These are phyloP conservation scores for Platichthys flesus DNA, from an alignment of 2,113 vertebrate species.

Conservation along the genomic window DNA sequence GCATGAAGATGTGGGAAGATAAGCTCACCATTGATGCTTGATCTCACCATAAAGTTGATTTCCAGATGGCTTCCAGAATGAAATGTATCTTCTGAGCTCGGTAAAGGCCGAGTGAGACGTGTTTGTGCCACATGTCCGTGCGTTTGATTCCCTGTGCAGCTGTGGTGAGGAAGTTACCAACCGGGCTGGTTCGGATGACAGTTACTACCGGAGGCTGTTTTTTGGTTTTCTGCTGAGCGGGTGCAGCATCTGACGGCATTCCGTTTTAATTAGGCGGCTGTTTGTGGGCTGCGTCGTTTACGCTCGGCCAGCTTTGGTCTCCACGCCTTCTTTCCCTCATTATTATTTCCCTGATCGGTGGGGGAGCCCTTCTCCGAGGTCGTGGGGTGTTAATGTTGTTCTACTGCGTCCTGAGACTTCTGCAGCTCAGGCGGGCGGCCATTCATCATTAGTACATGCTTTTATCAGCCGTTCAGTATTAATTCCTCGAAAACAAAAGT, in stretches of 20 bases:
- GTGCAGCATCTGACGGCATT: conserved; percentile 33
- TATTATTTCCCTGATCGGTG: conserved; percentile 55
- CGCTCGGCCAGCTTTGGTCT: conserved; percentile 27
- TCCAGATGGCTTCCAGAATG: too few relatives aligned
- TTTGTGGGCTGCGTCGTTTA: conserved; percentile 61
- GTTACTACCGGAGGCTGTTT: conserved; percentile 35
- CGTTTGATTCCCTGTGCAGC: too few relatives aligned
- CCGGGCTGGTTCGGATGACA: conserved; percentile 11
- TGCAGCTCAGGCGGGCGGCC: conserved; percentile 25
- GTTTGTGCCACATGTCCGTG: too few relatives aligned
- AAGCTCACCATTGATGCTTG: too few relatives aligned
- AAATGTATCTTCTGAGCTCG: too few relatives aligned
- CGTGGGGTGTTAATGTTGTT: conserved; percentile 44
- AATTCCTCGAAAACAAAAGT: conserved; percentile 29
- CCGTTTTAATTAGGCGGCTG: conserved; percentile 57
- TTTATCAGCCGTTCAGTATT: conserved; percentile 40
- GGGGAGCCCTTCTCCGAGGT: conserved; percentile 41
- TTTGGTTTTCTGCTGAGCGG: conserved; percentile 47
- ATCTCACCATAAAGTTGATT: too few relatives aligned
- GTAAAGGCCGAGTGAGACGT: too few relatives aligned
- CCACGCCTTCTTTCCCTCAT: conserved; percentile 27
- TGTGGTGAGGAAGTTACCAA: too few relatives aligned
- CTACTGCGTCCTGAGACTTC: conserved; percentile 27
- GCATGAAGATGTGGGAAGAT: too few relatives aligned
- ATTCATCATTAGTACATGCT: conserved; percentile 47